These are phyloP conservation scores for Stichopus horrens DNA, from an alignment of 53 echinoderm and acorn worm species.

Conservation along the genomic window DNA sequence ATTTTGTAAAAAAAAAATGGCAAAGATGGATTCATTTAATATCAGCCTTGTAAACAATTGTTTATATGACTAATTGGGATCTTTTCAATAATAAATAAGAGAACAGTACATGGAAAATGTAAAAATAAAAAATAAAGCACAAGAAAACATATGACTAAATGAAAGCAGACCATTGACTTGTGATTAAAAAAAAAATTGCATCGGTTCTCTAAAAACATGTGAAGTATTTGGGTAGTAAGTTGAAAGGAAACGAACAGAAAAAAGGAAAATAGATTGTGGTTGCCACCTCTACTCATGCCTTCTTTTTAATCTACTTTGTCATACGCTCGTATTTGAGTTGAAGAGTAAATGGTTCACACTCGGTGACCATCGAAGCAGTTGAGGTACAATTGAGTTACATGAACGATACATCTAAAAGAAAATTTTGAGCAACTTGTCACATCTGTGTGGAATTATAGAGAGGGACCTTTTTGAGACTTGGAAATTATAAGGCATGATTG, in stretches of 20 bases:
- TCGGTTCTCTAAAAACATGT: not conserved
- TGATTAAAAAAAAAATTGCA: not conserved
- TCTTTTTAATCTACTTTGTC: no score
- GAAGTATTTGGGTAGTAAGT: not conserved
- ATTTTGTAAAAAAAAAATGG: slow-evolving; percentile 3
- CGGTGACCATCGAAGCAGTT: no score
- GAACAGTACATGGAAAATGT: not conserved
- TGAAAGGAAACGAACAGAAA: no score
- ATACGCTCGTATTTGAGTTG: no score
- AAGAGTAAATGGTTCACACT: no score
- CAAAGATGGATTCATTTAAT: not conserved
- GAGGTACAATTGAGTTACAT: no score
- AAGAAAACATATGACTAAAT: not conserved
- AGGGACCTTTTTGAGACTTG: no score
- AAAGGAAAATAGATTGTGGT: not conserved
- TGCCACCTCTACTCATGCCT: not conserved
- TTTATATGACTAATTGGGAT: not conserved
- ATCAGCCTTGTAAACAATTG: not conserved
- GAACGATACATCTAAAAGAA: no score
- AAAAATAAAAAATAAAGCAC: not conserved
- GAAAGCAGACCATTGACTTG: slow-evolving; percentile 9
- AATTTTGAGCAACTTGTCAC: no score
- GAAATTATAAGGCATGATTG: no score
- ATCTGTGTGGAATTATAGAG: no score
- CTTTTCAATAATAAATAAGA: slow-evolving; percentile 2